These are phyloP conservation scores for Ochropleura plecta DNA, from an alignment of 2,888 invertebrate genomes.

Conservation along the genomic window DNA sequence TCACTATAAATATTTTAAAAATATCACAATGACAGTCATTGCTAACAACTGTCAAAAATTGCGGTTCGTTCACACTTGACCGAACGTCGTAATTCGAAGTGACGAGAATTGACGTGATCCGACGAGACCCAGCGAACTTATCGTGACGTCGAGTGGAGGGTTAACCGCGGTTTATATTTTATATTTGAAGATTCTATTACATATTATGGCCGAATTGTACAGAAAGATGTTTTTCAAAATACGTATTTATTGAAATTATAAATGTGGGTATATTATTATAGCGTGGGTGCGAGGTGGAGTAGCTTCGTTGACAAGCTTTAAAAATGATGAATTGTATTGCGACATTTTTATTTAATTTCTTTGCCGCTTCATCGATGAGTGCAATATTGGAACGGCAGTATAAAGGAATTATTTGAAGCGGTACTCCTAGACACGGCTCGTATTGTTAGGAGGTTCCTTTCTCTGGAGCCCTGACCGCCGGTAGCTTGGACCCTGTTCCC, in stretches of 20 bases:
- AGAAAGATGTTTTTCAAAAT: constrained; percentile 24
- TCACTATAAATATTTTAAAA: neutral
- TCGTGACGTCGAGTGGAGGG: constrained; percentile 66
- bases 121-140: constrained; percentile 43
- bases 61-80: constrained; percentile 60
- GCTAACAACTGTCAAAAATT: constrained; percentile 38
- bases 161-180: constrained; percentile 16
- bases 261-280: neutral
- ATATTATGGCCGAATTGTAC: constrained; percentile 11
- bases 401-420: neutral
- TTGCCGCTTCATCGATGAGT: neutral
- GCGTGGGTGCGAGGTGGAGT: constrained; percentile 37
- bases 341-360: constrained; percentile 8
- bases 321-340: neutral
- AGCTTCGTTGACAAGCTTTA: neutral
- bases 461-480: too few relatives aligned
- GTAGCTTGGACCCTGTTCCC: too few relatives aligned
- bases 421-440: too few relatives aligned
- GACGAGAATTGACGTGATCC: constrained; percentile 22
- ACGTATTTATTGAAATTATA: constrained; percentile 32
- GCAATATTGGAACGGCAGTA: neutral
- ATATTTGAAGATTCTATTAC: constrained; percentile 38
- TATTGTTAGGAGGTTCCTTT: too few relatives aligned
- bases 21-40: constrained; percentile 22
- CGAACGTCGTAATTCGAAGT: constrained; percentile 34